Evolutionary conservation across 2,113 vertebrate species (phyloP), one percentile per base, ranked within the genome.

Genomic region (Chauna torquata): DNA sequence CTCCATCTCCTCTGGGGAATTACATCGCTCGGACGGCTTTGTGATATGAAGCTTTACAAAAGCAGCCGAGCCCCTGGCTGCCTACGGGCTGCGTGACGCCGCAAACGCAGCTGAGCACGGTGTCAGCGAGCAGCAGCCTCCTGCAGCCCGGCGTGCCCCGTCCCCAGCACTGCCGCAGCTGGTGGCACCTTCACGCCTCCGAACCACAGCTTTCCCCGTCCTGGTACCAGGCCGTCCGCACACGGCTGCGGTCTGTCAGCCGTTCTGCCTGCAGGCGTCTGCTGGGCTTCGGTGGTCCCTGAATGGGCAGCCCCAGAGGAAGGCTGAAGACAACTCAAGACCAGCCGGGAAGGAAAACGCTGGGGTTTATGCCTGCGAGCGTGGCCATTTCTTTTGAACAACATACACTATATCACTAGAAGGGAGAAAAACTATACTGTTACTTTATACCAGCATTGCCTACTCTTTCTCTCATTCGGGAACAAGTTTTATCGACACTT

Each of bases 51-150:
- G 52, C 62, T 61, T 55, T 55, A 38, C 10, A 50, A 34, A 40
- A 12, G 1, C 69, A 66, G n/a, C 47, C 1, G 4, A 91, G 62
- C 11, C 38, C 66, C 7, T 0, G 2, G 57, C 68, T 70, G 68
- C 44, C 24, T n/a, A 20, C 0, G 0, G 85, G 50, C 38, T 66
- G 44, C 1, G 6, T 57, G 62, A 30, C 24, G 22, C 42, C 3
- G 0, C 7, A 18, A 57, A 61, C 23, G 20, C 8, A 32, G 36
- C 65, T 1, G 23, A n/a, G n/a, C 17, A 5, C 0, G 18, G 55
- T 16, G 55, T 13, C 28, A 64, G 18, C 2, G 72, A 87, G 55
- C 49, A 83, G 66, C 54, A 36, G 81, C 24, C 3, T 61, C 32
- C 55, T 20, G 47, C 72, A 78, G 86, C 49, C 36, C 8, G 0